Percentiles rank a stretch among this genome's conserved stretches.
Evolutionary conservation across 64 coral and sea anemone genomes (phyloP).

Genomic region (Pocillopora damicornis): DNA sequence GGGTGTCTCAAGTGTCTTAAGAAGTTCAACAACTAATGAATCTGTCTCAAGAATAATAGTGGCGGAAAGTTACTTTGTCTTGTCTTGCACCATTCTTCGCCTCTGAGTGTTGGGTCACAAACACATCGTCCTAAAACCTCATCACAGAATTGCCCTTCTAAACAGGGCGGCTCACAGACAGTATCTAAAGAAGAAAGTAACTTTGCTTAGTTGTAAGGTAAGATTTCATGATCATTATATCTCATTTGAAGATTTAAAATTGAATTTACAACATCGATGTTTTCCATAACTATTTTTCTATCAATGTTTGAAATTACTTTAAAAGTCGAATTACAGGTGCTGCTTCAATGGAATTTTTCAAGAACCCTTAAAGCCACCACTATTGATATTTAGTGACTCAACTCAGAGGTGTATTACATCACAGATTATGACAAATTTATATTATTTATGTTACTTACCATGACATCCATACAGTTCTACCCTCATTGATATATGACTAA

Average conservation of each 20-base stretch:
- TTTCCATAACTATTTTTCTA: too few species aligned
- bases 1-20: too few species aligned
- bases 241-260: too few species aligned
- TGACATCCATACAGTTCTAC: slow-evolving; percentile 9
- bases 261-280: too few species aligned
- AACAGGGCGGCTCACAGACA: slow-evolving; percentile 22
- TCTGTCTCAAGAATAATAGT: not conserved
- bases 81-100: slow-evolving; percentile 25
- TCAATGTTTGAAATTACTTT: too few species aligned
- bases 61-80: not conserved
- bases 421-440: not conserved
- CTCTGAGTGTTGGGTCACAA: slow-evolving; percentile 21
- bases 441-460: not conserved
- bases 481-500: slow-evolving; percentile 6
- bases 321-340: too few species aligned
- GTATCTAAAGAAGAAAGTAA: not conserved
- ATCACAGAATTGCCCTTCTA: slow-evolving; percentile 28
- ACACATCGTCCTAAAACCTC: slow-evolving; percentile 10
- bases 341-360: too few species aligned
- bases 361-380: too few species aligned
- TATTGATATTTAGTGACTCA: too few species aligned
- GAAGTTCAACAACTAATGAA: not conserved
- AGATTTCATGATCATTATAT: too few species aligned
- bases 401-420: too few species aligned
- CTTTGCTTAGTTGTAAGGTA: not conserved